Percentiles rank a stretch among this genome's conserved stretches.
phyloP scores from a whole-genome alignment of 2,113 vertebrate species.

The Oryzias melastigma region DNA sequence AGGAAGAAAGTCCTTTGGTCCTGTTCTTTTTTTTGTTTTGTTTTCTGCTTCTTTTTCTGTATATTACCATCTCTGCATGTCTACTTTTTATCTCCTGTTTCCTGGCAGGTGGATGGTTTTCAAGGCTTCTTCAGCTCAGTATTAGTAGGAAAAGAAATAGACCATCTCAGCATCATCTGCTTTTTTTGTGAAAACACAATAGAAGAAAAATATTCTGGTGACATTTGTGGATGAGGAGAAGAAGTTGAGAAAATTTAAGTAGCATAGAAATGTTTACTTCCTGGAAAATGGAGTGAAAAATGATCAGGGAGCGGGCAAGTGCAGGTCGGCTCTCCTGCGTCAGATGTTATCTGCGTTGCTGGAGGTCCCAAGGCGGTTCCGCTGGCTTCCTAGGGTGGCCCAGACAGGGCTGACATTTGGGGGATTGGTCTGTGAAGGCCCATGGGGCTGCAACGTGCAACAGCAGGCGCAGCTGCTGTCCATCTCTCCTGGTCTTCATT shows the following conservation, averaged over 20 bases:
- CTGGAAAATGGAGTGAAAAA: conserved; percentile 7
- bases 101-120: conserved; percentile 33
- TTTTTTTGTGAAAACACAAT: conserved; percentile 20
- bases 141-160: conserved; percentile 62
- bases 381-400: conserved; percentile 54
- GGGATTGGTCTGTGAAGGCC: conserved; percentile 57
- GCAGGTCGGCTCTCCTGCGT: conserved; percentile 39
- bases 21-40: conserved; percentile 27
- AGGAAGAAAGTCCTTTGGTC: conserved; percentile 32
- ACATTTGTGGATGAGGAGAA: conserved; percentile 8
- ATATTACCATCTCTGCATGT: conserved; percentile 19
- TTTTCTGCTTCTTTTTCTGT: conserved; percentile 31
- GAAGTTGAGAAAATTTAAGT: conserved; percentile 18
- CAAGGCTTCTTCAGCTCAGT: conserved; percentile 32
- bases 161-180: conserved; percentile 44
- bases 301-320: conserved; percentile 14
- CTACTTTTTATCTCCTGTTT: conserved; percentile 4
- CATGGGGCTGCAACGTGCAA: conserved; percentile 44
- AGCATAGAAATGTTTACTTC: conserved; percentile 19
- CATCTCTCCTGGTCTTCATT: conserved; percentile 37
- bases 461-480: conserved; percentile 49
- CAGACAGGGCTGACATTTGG: conserved; percentile 66
- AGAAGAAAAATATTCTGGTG: conserved; percentile 13
- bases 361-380: conserved; percentile 52
- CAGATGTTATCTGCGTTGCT: conserved; percentile 56